Conservation (phyloP, 2,113 vertebrate species). For the Prionailurus viverrinus region DNA sequence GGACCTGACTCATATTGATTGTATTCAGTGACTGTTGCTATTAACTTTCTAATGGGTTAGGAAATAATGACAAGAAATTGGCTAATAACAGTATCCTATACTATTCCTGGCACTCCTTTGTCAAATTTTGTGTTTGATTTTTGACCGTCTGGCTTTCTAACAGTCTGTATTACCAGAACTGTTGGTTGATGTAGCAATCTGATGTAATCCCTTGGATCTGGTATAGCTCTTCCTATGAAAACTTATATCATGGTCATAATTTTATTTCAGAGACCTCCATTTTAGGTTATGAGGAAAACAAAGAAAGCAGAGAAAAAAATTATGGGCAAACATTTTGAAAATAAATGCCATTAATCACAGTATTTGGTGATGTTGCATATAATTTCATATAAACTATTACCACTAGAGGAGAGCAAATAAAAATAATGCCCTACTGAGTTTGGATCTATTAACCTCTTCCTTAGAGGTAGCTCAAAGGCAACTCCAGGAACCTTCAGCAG, state of each 20-base stretch:
- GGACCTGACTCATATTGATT: neutral
- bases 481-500: neutral
- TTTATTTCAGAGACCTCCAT: conserved; percentile 12
- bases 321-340: conserved; percentile 28
- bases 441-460: neutral
- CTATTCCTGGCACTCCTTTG: neutral
- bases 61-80: conserved; percentile 13
- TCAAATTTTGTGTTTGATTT: neutral
- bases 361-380: neutral
- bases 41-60: neutral
- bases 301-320: neutral
- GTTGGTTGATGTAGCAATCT: neutral
- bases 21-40: neutral
- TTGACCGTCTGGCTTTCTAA: neutral
- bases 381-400: neutral
- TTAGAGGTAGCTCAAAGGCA: conserved; percentile 41
- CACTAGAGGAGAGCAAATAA: neutral
- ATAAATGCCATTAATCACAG: neutral
- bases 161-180: neutral
- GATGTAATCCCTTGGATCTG: neutral
- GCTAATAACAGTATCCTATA: neutral
- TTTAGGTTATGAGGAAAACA: conserved; percentile 15
- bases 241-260: neutral
- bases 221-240: neutral
- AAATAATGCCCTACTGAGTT: neutral